Evolutionary conservation across 2,888 invertebrate genomes (phyloP).

Genomic region (Rhingia campestris): DNA sequence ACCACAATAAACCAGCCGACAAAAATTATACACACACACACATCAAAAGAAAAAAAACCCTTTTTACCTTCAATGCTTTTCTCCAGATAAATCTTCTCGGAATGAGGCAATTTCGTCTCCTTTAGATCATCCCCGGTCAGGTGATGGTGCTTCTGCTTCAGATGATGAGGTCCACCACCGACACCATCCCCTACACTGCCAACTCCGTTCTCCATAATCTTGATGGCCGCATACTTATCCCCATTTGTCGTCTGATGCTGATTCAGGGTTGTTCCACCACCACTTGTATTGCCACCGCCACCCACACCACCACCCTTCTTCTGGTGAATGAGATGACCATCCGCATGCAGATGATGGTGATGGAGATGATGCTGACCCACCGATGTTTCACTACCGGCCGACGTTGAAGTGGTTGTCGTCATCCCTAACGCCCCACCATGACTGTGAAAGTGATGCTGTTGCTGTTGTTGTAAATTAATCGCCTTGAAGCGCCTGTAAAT

Average conservation of each 20-base stretch:
- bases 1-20: conserved; percentile 41
- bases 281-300: conserved; percentile 30
- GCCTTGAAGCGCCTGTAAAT: conserved; percentile 79
- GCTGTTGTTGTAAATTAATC: conserved; percentile 76
- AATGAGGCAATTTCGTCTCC: conserved; percentile 75
- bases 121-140: conserved; percentile 68
- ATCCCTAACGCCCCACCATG: conserved; percentile 63
- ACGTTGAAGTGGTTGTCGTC: conserved; percentile 63
- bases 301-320: conserved; percentile 56
- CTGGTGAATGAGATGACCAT: conserved; percentile 65
- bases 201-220: conserved; percentile 75
- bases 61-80: conserved; percentile 76
- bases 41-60: conserved; percentile 11
- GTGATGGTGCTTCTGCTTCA: conserved; percentile 56
- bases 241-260: conserved; percentile 65
- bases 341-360: conserved; percentile 65
- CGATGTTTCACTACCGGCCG: conserved; percentile 64
- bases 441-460: conserved; percentile 77
- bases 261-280: conserved; percentile 50
- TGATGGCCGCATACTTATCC: conserved; percentile 71
- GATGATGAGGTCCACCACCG: conserved; percentile 55
- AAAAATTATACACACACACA: conserved; percentile 10
- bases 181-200: conserved; percentile 44
- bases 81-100: conserved; percentile 77
- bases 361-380: conserved; percentile 67